Base-by-base conservation (phyloP, 2,888 invertebrate species). In the Callinectes sapidus region DNA sequence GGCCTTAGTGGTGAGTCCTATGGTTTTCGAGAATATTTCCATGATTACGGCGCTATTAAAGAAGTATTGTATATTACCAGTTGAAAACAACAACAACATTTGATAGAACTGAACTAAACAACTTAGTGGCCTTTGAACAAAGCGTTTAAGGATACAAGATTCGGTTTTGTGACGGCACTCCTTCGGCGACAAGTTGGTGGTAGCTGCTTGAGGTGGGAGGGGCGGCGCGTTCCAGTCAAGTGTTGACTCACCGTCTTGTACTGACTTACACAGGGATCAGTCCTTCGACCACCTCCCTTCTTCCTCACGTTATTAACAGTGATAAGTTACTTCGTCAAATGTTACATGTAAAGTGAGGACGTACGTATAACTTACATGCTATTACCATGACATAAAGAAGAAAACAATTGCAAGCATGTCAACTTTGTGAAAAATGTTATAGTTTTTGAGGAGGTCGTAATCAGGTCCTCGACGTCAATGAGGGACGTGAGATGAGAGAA, bases 221-320 rank as follows among this genome's bases (percentile, higher is more conserved):
- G 81, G 81, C 71, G 81, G 35, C 35, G 81, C 35, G 81, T 35
- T n/a, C 81, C 13, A 1, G 35, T 35, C 16, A 18, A 81, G 81
- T 81, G 81, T 81, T 81, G 81, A 81, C 81, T 81, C 81, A 35
- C 32, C 81, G 32, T 81, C 81, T 81, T 81, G 81, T 35, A 81
- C 71, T 71, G 71, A 71, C 71, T 71, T 71, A 71, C 23, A 71
- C 35, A 81, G 81, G 81, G 81, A 81, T 81, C 81, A 81, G 81
- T 81, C 81, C 81, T 81, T 81, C 81, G 81, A 81, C 81, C 81
- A 81, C 71, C 71, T 71, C 28, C 71, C 71, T 71, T 35, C 81
- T 35, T 81, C 81, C 81, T 35, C 35, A 14, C 35, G 18, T 81
- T 81, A 81, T 35, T 81, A 81, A 35, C 81, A 10, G 81, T 3